phyloP scores from a whole-genome alignment of 1,140 invertebrate species.

The Zaprionus camerounensis region DNA sequence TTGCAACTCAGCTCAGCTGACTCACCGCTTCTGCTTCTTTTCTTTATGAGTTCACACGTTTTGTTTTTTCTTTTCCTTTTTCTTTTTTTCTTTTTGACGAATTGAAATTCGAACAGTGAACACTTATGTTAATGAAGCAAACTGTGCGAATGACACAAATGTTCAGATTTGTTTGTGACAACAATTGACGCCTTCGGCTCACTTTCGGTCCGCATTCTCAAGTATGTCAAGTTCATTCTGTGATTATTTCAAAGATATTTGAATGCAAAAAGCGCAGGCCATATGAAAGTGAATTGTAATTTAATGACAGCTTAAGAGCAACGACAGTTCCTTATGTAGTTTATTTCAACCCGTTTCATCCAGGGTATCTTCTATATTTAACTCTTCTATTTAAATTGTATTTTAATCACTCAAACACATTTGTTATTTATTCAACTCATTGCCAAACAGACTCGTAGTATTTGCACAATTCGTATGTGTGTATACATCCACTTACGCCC shows the following conservation, averaged over 20 bases:
- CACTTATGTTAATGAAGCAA: constrained; percentile 54
- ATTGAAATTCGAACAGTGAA: constrained; percentile 60
- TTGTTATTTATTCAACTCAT: constrained; percentile 55
- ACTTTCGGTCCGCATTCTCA: constrained; percentile 25
- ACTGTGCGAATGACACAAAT: constrained; percentile 13
- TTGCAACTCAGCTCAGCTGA: constrained; percentile 41
- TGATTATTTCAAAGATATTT: constrained; percentile 38
- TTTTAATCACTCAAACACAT: constrained; percentile 27
- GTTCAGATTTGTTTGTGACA: constrained; percentile 15
- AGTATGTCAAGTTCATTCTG: constrained; percentile 73
- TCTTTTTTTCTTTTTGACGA: constrained; percentile 28
- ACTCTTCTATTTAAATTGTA: not conserved
- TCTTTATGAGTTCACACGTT: constrained; percentile 56
- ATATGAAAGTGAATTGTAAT: constrained; percentile 37
- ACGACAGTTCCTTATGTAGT: too few relatives aligned
- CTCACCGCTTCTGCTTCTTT: constrained; percentile 33
- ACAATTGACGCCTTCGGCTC: constrained; percentile 24
- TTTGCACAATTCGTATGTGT: constrained; percentile 30
- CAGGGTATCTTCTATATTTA: not conserved
- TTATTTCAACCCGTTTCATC: too few relatives aligned
- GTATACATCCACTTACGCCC: not conserved
- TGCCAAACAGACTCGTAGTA: constrained; percentile 14
- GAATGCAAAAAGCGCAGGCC: constrained; percentile 39
- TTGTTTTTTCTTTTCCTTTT: constrained; percentile 10
- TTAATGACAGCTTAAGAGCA: too few relatives aligned